Conservation (phyloP, 2,797 vertebrate genomes). For the Arctocebus calabarensis region DNA sequence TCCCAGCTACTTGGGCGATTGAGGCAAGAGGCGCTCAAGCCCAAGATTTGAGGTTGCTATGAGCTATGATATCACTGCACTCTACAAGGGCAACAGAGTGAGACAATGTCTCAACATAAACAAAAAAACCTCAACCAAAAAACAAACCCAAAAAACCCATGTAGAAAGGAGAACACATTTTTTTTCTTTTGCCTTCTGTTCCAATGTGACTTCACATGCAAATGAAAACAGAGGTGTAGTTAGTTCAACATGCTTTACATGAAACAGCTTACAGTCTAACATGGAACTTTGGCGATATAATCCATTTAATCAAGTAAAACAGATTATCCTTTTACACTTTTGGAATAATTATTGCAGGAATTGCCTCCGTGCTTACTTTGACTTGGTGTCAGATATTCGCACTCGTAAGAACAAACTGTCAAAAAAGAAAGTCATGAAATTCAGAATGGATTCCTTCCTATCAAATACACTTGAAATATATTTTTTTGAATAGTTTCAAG, state of each 20-base stretch:
- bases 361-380: not conserved
- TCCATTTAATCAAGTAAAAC: not conserved
- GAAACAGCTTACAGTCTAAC: not conserved
- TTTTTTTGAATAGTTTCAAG: not conserved
- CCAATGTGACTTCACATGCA: not conserved
- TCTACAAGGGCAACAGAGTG: too few relatives aligned
- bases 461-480: not conserved
- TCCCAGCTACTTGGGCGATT: too few relatives aligned
- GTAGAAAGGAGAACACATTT: not conserved
- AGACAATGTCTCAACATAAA: too few relatives aligned
- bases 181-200: not conserved
- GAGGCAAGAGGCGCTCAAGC: too few relatives aligned
- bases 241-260: not conserved
- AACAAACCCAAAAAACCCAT: not conserved
- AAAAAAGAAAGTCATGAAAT: not conserved
- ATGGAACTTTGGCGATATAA: not conserved
- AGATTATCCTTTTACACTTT: not conserved
- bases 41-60: too few relatives aligned
- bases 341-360: not conserved
- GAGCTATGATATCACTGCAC: too few relatives aligned
- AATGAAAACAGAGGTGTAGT: not conserved
- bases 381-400: not conserved
- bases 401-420: not conserved
- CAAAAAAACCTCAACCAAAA: too few relatives aligned
- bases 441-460: not conserved